Base-by-base conservation (phyloP, 2,113 vertebrate species). In the Alectura lathami region DNA sequence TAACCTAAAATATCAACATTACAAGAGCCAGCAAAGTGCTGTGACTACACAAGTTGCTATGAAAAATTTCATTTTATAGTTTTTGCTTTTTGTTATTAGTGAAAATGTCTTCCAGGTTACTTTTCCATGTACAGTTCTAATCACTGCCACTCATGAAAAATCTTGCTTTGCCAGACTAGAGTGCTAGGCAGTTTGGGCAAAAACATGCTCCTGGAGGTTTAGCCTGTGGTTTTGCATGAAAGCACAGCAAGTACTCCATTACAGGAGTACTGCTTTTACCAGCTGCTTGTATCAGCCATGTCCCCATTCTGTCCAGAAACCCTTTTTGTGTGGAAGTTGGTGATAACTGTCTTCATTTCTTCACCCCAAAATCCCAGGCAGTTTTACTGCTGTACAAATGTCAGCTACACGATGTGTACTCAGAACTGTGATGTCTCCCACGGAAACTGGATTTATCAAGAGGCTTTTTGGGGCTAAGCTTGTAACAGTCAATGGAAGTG, bases 91-190 rank as follows among this genome's bases (percentile, higher is more conserved):
- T 11, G 3, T 51, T 68, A 60, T 69, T 64, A 51, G 9, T 50
- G 40, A n/a, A 0, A 0, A 14, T 32, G 17, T 38, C 63, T 89
- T 85, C 74, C 38, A 75, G 27, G 63, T 75, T 85, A 21, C 17
- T 86, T 85, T 50, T 85, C 84, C 56, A 75, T 63, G 40, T 88
- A 50, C 38, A 50, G 29, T 6, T 88, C 3, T 3, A 43, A 83
- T 70, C 47, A n/a, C 14, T 67, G 4, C 85, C 67, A 79, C 24
- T 86, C 80, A 82, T 47, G 34, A 63, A 83, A 92, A 74, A 43
- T 93, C n/a, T 34, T 59, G 12, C 42, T 86, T 88, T 85, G 24
- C 21, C 72, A 79, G 56, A 57, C 16, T 64, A 42, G 60, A n/a
- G 13, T 20, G 23, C 24, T 57, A 67, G n/a, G 38, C 50, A 40